These are phyloP conservation scores for Triplophysa dalaica DNA, from an alignment of 2,113 vertebrate genomes.

Conservation along the genomic window DNA sequence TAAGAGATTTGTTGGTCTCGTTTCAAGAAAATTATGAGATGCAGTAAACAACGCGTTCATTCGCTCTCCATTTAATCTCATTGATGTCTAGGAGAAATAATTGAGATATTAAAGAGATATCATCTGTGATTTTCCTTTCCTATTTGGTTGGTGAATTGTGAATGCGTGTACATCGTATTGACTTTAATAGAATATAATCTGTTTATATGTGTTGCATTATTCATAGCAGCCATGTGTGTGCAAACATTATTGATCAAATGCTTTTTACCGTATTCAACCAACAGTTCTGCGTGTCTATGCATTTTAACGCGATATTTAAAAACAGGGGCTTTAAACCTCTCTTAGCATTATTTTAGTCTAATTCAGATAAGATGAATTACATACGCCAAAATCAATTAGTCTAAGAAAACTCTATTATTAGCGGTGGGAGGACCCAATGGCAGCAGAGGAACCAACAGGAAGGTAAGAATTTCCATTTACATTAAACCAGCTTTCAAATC, in stretches of 20 bases:
- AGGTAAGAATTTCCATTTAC: constrained; percentile 24
- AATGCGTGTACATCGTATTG: neutral
- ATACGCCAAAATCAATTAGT: constrained; percentile 14
- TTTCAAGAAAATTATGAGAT: too few relatives aligned
- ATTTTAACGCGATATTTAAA: neutral
- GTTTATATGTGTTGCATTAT: neutral
- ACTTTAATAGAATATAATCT: neutral
- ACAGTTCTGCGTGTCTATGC: neutral
- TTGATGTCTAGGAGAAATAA: too few relatives aligned
- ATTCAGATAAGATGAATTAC: neutral
- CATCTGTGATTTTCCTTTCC: too few relatives aligned
- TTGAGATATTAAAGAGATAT: too few relatives aligned
- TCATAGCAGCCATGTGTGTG: neutral
- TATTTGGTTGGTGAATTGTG: neutral
- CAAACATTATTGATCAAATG: neutral
- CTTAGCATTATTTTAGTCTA: neutral
- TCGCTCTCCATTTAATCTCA: too few relatives aligned
- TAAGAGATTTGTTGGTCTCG: too few relatives aligned
- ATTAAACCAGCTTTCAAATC: neutral
- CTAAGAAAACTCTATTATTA: neutral
- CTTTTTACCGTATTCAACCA: neutral
- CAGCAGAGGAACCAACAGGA: too few relatives aligned
- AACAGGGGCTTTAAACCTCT: neutral
- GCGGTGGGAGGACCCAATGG: constrained; percentile 1
- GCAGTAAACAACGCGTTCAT: too few relatives aligned